phyloP scores from a whole-genome alignment of 1,140 invertebrate species.

The Bombus sibiricus region DNA sequence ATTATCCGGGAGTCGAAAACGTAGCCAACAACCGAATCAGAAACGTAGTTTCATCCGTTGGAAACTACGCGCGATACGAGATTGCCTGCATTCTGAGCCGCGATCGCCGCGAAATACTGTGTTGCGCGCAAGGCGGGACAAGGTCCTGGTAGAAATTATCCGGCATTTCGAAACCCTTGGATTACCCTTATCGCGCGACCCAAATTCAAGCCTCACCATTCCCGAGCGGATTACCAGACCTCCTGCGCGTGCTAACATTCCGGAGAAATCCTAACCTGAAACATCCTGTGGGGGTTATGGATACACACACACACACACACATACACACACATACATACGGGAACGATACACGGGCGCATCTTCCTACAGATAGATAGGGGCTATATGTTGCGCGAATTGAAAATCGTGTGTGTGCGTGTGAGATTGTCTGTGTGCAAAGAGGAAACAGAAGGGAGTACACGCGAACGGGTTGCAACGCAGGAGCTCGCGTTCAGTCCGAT shows the following conservation, averaged over 20 bases:
- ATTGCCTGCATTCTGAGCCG: conserved; percentile 50
- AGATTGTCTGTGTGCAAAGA: neutral
- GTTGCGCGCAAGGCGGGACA: conserved; percentile 42
- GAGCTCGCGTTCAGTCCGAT: neutral
- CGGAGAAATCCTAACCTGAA: conserved; percentile 64
- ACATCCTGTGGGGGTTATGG: conserved; percentile 61
- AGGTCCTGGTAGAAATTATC: conserved; percentile 67
- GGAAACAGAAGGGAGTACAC: conserved; percentile 3
- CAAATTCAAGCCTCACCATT: conserved; percentile 57
- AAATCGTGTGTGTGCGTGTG: neutral
- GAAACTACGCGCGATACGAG: conserved; percentile 41
- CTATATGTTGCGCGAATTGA: neutral
- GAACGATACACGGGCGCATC: too few species aligned
- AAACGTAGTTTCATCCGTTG: conserved; percentile 37
- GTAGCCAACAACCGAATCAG: conserved; percentile 22
- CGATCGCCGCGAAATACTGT: conserved; percentile 28
- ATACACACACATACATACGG: neutral
- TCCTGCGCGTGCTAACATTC: conserved; percentile 51
- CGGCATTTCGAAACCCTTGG: conserved; percentile 63
- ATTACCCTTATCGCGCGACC: conserved; percentile 68
- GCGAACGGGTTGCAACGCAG: neutral
- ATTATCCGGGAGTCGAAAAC: conserved; percentile 32
- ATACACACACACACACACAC: conserved; percentile 32
- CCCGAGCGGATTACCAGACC: conserved; percentile 54
- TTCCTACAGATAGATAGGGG: neutral